Evolutionary conservation across 2,888 invertebrate species (phyloP).

Genomic region (Loripinus fragilis): DNA sequence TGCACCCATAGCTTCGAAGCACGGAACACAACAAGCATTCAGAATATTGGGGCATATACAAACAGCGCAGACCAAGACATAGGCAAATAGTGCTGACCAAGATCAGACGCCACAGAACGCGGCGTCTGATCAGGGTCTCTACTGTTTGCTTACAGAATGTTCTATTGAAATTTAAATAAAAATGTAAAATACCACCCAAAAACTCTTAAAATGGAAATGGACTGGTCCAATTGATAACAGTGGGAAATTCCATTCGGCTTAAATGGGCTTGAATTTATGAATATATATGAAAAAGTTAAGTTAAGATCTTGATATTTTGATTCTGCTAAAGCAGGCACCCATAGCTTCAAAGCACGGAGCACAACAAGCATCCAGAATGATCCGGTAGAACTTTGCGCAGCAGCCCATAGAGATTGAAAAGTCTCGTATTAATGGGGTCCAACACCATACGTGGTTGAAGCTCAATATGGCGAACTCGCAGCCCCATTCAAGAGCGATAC

Average conservation of each 20-base stretch:
- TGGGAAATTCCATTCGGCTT: too few relatives aligned
- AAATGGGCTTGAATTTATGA: too few relatives aligned
- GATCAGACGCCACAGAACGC: too few relatives aligned
- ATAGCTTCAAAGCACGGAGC: constrained; percentile 88
- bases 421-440: constrained; percentile 87
- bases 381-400: constrained; percentile 82
- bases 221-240: too few relatives aligned
- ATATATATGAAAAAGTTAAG: too few relatives aligned
- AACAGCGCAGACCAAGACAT: constrained; percentile 67
- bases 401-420: constrained; percentile 86
- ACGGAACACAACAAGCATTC: constrained; percentile 86
- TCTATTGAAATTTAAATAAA: too few relatives aligned
- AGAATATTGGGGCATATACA: constrained; percentile 84
- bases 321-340: constrained; percentile 70
- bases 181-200: too few relatives aligned
- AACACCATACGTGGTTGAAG: constrained; percentile 88
- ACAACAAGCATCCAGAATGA: constrained; percentile 84
- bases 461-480: constrained; percentile 85
- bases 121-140: too few relatives aligned
- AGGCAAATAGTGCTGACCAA: too few relatives aligned
- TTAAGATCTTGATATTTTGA: constrained; percentile 23
- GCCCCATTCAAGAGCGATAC: constrained; percentile 87
- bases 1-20: constrained; percentile 85
- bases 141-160: too few relatives aligned
- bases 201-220: too few relatives aligned